Evolutionary conservation across 2,797 vertebrate genomes (phyloP).

Genomic region (Dendrocincla tyrannina): DNA sequence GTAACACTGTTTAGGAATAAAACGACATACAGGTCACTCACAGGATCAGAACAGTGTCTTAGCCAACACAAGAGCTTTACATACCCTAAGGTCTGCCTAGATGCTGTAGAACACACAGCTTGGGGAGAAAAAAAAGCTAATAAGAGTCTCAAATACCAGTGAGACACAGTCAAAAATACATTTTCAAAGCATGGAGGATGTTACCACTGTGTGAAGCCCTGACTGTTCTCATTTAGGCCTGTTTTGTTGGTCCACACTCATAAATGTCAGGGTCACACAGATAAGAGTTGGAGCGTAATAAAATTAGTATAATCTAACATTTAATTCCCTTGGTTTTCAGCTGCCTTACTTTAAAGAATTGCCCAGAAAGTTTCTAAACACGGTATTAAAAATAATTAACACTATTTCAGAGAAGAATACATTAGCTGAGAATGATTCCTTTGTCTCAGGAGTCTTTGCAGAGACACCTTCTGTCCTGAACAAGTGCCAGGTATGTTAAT

Average conservation of each 20-base stretch:
- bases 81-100: neutral
- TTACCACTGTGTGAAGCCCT: neutral
- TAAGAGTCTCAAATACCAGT: constrained; percentile 45
- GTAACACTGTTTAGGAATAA: neutral
- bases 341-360: constrained; percentile 18
- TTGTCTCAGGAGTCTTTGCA: constrained; percentile 23
- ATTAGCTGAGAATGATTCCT: neutral
- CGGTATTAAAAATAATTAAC: constrained; percentile 43
- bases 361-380: constrained; percentile 25
- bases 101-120: neutral
- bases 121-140: neutral
- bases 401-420: constrained; percentile 21
- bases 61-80: neutral
- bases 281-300: neutral
- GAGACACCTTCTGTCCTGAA: constrained; percentile 16
- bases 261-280: neutral
- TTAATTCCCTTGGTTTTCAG: neutral
- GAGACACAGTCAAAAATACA: constrained; percentile 44
- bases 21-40: neutral
- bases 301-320: neutral
- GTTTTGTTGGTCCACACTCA: neutral
- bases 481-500: constrained; percentile 33
- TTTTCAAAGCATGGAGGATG: constrained; percentile 4
- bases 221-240: neutral
- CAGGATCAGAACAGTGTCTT: neutral